Percentiles rank a stretch among this genome's conserved stretches.
Conservation (phyloP, 2,888 invertebrate genomes). For the Chirona hameri region DNA sequence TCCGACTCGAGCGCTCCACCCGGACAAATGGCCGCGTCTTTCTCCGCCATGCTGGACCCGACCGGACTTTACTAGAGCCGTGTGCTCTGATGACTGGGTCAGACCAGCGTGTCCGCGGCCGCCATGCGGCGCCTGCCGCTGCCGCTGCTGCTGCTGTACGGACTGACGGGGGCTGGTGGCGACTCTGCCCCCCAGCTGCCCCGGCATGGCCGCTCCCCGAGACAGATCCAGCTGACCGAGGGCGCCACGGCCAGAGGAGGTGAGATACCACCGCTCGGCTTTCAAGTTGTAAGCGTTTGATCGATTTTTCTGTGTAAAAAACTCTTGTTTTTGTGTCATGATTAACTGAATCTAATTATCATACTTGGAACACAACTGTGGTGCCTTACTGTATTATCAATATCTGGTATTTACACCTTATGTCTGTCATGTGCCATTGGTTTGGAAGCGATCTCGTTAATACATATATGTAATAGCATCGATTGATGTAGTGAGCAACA, state of each 20-base stretch:
- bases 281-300: no score
- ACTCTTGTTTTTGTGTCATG: no score
- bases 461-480: no score
- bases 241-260: not conserved
- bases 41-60: conserved; percentile 2
- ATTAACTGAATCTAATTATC: no score
- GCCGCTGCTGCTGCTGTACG: not conserved
- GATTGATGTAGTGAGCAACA: no score
- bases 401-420: no score
- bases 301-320: no score
- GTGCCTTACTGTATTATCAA: no score
- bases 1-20: not conserved
- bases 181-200: not conserved
- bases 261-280: no score
- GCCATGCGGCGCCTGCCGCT: not conserved
- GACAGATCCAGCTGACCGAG: not conserved
- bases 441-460: no score
- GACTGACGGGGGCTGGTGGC: not conserved
- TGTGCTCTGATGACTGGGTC: not conserved
- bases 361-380: no score
- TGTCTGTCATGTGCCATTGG: no score
- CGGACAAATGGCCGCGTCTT: not conserved
- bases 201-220: not conserved
- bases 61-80: conserved; percentile 6
- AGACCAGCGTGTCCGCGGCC: not conserved